These are phyloP conservation scores for Corella eumyota DNA, from an alignment of 23 tunicate genomes.

Conservation along the genomic window DNA sequence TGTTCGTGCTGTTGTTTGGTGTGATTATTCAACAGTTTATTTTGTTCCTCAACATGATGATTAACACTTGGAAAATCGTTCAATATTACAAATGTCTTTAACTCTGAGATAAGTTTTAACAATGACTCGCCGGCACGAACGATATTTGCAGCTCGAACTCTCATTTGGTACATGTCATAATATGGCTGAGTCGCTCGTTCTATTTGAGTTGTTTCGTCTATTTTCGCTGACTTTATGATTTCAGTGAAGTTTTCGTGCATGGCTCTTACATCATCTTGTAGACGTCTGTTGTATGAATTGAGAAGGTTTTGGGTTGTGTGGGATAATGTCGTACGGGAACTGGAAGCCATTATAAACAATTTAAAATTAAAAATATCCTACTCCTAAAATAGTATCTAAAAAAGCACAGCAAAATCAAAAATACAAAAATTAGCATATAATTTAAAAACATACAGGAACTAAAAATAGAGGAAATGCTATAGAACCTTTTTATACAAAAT, in stretches of 20 bases:
- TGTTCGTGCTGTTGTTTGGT: conserved; percentile 18
- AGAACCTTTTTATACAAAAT: no score
- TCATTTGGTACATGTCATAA: conserved; percentile 72
- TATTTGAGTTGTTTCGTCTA: conserved; percentile 48
- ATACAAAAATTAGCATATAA: no score
- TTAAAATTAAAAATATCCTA: no score
- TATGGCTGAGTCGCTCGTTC: conserved; percentile 37
- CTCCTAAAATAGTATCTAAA: no score
- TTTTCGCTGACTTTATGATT: conserved; percentile 64
- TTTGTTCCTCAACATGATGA: conserved; percentile 56
- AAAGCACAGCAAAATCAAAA: no score
- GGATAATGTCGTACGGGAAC: conserved; percentile 4
- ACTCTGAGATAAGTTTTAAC: conserved; percentile 56
- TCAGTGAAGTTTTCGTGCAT: conserved; percentile 60
- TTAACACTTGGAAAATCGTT: conserved; percentile 88
- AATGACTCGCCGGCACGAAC: conserved; percentile 86
- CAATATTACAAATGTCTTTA: conserved; percentile 76
- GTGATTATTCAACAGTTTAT: conserved; percentile 5
- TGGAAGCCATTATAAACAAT: no score
- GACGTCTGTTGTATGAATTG: conserved; percentile 48
- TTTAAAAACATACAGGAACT: no score
- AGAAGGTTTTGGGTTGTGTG: conserved; percentile 28
- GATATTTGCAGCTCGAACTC: conserved; percentile 81
- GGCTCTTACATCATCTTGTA: conserved; percentile 52
- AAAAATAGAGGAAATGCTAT: no score